Evolutionary conservation across 1,140 invertebrate species (phyloP), one percentile per base, ranked within the genome.

Genomic region (Sycobia sp.): DNA sequence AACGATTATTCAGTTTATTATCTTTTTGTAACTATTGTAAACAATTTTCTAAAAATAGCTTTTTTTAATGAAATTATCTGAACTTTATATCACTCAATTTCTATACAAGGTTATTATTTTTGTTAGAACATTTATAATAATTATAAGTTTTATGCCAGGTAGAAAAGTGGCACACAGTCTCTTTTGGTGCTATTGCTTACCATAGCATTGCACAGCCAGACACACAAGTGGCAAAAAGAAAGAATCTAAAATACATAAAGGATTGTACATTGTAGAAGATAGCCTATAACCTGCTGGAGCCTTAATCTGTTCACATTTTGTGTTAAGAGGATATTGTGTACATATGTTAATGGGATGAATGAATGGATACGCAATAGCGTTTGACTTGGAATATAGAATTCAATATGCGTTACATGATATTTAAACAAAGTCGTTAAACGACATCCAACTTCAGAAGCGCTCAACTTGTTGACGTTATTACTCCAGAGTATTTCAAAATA

Each of bases 181-280:
- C 20, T 55, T 47, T 54, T 62, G 76, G 77, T 80, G 77, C 77
- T 80, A 78, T 72, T 67, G 74, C 74, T 76, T 74, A 71, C 75
- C 74, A 78, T 73, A 79, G 68, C 78, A 80, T 79, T 82, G 74
- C 79, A 82, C 79, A 80, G 70, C 78, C 80, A 82, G 79, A 81
- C 79, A 72, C 57, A 66, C 68, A 72, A 62, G 69, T 66, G 62
- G n/a, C 58, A 69, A 69, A 68, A 56, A 55, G 46, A 70, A 72
- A 62, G 60, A 67, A 65, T n/a, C n/a, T 22, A 41, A 54, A 73
- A 72, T 78, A 79, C 77, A 81, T 74, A 73, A 76, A 76, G 71
- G 71, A 79, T 81, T 82, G 78, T 82, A 82, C 76, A 82, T 82
- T 82, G 73, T 80, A 80, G 79, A 76, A 75, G 67, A 74, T 81